These are phyloP conservation scores for Naja naja DNA, from an alignment of 2,113 vertebrate genomes.

Conservation along the genomic window DNA sequence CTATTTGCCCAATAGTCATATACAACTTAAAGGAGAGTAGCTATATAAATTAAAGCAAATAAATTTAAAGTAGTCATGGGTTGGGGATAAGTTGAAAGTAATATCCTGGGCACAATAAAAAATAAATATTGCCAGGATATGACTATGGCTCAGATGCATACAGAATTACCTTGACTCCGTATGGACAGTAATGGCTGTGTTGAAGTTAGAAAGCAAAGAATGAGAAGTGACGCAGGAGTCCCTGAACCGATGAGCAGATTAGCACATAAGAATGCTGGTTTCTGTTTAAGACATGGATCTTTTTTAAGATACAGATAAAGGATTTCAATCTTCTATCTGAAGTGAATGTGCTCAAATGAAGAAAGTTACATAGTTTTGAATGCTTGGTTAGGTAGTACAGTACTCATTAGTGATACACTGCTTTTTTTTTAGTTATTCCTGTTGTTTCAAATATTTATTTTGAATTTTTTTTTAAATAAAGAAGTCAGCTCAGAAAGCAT, in stretches of 20 bases:
- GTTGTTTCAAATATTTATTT: not conserved
- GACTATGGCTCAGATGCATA: not conserved
- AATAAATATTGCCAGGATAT: not conserved
- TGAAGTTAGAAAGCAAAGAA: not conserved
- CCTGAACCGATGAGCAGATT: not conserved
- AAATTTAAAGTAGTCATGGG: not conserved
- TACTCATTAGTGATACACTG: not conserved
- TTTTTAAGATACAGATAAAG: not conserved
- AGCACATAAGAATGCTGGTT: not conserved
- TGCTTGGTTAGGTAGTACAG: not conserved
- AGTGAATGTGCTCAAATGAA: not conserved
- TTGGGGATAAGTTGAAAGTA: not conserved
- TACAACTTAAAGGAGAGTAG: not conserved
- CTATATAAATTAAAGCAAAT: not conserved
- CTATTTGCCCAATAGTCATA: not conserved
- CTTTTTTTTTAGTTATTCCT: not conserved
- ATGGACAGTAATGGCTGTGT: not conserved
- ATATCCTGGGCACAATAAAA: not conserved
- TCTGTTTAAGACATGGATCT: not conserved
- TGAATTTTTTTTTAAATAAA: not conserved
- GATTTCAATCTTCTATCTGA: not conserved
- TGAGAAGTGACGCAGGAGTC: not conserved
- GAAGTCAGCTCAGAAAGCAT: not conserved
- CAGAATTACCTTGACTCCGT: not conserved
- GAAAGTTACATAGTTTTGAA: not conserved